Conservation (phyloP, 2,113 vertebrate genomes). For the Melanerpes formicivorus region DNA sequence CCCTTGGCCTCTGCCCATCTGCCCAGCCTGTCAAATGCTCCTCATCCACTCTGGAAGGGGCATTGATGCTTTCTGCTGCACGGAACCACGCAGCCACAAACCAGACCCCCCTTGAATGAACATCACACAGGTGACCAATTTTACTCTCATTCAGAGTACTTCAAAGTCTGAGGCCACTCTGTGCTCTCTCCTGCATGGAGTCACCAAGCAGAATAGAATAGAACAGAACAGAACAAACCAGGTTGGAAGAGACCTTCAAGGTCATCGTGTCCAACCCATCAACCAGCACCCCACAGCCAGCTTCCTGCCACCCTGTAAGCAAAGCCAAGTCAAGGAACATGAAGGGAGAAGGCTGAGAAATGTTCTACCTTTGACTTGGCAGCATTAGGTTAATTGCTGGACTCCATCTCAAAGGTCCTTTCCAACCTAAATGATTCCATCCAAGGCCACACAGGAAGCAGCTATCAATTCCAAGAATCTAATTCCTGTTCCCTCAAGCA, state of each 20-base stretch:
- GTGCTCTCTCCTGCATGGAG: not conserved
- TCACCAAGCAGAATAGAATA: no score
- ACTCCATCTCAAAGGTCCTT: not conserved
- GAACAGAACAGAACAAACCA: no score
- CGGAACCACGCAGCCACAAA: no score
- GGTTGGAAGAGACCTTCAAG: no score
- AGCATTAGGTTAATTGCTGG: not conserved
- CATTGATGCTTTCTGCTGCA: no score
- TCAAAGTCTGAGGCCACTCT: not conserved
- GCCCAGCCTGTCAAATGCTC: no score
- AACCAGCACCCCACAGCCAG: not conserved
- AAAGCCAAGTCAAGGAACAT: not conserved
- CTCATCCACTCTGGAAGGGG: not conserved
- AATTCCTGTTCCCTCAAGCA: not conserved
- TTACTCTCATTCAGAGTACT: rapidly evolving
- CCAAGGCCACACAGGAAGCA: not conserved
- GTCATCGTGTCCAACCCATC: no score
- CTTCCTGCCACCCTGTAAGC: not conserved
- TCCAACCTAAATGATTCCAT: not conserved
- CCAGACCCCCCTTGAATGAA: not conserved
- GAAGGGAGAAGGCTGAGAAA: not conserved
- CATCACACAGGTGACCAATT: not conserved
- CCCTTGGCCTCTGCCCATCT: no score
- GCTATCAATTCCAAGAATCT: not conserved
- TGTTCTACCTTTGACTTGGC: not conserved